Conservation (phyloP, 2,113 vertebrate genomes). For the Oostethus manadensis region DNA sequence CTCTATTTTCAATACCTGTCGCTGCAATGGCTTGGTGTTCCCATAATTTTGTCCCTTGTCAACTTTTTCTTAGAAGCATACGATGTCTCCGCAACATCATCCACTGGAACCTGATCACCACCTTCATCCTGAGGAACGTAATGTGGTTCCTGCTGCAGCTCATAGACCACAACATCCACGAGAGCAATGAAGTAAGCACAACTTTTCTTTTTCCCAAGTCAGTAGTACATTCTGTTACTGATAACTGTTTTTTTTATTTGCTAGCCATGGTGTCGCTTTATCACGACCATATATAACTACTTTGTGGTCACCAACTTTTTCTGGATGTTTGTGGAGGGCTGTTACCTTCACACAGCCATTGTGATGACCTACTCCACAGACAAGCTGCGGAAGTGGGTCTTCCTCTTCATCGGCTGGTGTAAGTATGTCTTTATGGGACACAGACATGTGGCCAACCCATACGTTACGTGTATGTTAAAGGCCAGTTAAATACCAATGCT, state of each 20-base stretch:
- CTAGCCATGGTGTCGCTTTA: conserved; percentile 93
- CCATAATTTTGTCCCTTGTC: neutral
- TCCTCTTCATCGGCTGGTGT: conserved; percentile 99
- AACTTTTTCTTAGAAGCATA: conserved; percentile 79
- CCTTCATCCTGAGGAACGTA: conserved; percentile 91
- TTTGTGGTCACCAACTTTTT: conserved; percentile 99
- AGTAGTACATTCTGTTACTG: no score
- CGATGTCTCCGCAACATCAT: conserved; percentile 95
- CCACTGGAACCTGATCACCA: conserved; percentile 97
- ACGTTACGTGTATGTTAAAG: no score
- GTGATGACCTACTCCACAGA: conserved; percentile 99
- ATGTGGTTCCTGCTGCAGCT: conserved; percentile 95
- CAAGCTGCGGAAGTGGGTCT: conserved; percentile 91
- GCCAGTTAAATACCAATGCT: neutral
- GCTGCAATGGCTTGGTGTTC: neutral
- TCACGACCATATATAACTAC: conserved; percentile 95
- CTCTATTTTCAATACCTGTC: no score
- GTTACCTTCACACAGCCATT: conserved; percentile 94
- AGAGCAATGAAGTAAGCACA: conserved; percentile 86
- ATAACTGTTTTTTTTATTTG: conserved; percentile 9
- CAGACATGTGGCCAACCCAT: neutral
- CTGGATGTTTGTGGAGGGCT: conserved; percentile 99
- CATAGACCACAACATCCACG: conserved; percentile 92
- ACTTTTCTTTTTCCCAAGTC: neutral
- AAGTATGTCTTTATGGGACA: conserved; percentile 59